These are phyloP conservation scores for Ephialtes manifestator DNA, from an alignment of 2,888 invertebrate species.

Conservation along the genomic window DNA sequence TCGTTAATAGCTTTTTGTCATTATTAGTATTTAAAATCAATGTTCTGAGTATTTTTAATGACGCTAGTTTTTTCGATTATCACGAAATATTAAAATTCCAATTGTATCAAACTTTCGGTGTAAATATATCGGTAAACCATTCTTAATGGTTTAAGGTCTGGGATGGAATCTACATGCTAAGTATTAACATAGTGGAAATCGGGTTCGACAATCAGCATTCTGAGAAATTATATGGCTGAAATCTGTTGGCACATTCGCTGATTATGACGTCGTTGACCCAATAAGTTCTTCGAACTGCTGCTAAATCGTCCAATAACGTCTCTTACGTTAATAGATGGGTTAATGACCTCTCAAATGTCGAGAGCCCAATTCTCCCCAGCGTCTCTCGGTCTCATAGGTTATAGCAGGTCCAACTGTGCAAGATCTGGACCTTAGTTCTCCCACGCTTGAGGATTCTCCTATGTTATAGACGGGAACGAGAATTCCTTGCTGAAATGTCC, in stretches of 20 bases:
- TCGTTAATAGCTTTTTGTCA: no score
- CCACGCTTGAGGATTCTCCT: constrained; percentile 1
- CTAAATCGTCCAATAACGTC: constrained; percentile 39
- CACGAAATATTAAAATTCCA: no score
- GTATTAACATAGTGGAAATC: neutral
- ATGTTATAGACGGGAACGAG: constrained; percentile 9
- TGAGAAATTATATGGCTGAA: neutral
- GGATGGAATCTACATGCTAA: neutral
- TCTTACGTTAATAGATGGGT: constrained; percentile 23
- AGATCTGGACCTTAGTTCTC: neutral
- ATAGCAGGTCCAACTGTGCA: neutral
- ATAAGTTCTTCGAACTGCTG: constrained; percentile 8
- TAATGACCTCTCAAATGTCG: constrained; percentile 32
- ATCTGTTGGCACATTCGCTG: neutral
- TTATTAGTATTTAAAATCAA: no score
- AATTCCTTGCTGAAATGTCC: constrained; percentile 21
- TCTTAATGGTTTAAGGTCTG: no score
- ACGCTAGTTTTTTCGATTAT: no score
- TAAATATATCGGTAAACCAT: no score
- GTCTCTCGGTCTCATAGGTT: neutral
- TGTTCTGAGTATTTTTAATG: no score
- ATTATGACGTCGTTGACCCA: constrained; percentile 27
- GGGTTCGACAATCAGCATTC: neutral
- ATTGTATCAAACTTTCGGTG: no score
- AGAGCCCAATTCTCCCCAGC: neutral